Evolutionary conservation across 2,888 invertebrate genomes (phyloP), one percentile per base, ranked within the genome.

Genomic region (Alloplasta piceator): DNA sequence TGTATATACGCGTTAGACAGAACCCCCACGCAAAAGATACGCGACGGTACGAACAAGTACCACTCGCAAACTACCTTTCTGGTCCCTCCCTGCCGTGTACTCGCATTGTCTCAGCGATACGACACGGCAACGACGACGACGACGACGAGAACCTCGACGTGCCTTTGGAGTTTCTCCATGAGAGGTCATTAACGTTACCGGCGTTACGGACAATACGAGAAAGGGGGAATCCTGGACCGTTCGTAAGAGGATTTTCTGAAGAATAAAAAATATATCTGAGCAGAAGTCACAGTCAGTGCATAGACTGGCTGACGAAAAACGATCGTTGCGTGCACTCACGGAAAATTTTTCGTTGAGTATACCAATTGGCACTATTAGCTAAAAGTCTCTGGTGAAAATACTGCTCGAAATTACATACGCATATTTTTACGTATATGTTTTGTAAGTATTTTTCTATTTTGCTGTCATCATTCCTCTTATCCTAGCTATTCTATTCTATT

Each of bases 111-210:
- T 80, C 60, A 12, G 71, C 46, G 70, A 56, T 77, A 63, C 63
- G 48, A 38, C 73, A 60, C 68, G 74, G 55, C 10, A 38, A 72
- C 68, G 70, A 63, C 64, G 50, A n/a, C 38, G 58, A 39, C 39
- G 39, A 60, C 38, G 39, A 52, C 83, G 74, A 61, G 43, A 10
- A 83, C 67, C 84, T 83, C 82, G 68, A 84, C 83, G 75, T 79
- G 80, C 77, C 85, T 73, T 73, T 70, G 83, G 83, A 87, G 85
- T 85, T 83, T 83, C 80, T 83, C 82, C 81, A 81, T 73, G 83
- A 85, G 87, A 87, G 87, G 87, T 87, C 87, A 84, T 87, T 87
- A 87, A 86, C 85, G 84, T 71, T 83, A 85, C 81, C 80, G 85
- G 26, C 3, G 1, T 26, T 82, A 81, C 83, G 76, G 72, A 77